Percentiles rank a stretch among this genome's conserved stretches.
Evolutionary conservation across 2,113 vertebrate species (phyloP).

Genomic region (Dasyornis broadbenti): DNA sequence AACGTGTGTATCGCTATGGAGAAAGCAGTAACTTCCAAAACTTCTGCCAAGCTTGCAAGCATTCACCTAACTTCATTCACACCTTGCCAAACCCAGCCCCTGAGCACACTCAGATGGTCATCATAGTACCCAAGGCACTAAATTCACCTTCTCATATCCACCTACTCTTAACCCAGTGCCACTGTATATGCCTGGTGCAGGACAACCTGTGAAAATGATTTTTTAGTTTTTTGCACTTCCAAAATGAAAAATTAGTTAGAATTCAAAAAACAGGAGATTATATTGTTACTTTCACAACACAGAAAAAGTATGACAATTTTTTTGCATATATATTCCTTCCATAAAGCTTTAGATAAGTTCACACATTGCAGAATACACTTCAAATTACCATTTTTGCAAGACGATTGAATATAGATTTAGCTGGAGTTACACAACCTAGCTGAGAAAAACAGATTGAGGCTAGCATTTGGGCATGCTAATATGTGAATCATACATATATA

Average conservation of each 20-base stretch:
- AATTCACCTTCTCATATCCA: background rate
- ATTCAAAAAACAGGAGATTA: background rate
- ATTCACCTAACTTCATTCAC: background rate
- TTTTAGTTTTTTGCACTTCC: background rate
- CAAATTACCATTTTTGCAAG: background rate
- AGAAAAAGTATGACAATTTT: background rate
- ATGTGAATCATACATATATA: background rate
- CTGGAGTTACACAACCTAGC: constrained; percentile 5
- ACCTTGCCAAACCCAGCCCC: background rate
- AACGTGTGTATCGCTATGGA: background rate
- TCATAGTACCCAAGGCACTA: background rate
- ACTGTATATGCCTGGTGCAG: background rate
- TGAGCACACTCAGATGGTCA: fast-evolving
- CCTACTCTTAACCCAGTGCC: background rate
- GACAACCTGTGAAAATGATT: background rate
- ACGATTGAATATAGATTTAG: background rate
- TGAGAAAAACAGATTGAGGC: constrained; percentile 10
- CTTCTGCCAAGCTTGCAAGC: background rate
- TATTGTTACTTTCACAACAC: background rate
- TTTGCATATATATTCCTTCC: background rate
- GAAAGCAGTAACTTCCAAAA: background rate
- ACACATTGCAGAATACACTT: background rate
- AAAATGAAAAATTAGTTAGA: background rate
- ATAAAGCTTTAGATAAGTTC: background rate
- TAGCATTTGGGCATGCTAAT: background rate